Evolutionary conservation across 92 coral and sea anemone species (phyloP).

Genomic region (Phenganax subtilis): DNA sequence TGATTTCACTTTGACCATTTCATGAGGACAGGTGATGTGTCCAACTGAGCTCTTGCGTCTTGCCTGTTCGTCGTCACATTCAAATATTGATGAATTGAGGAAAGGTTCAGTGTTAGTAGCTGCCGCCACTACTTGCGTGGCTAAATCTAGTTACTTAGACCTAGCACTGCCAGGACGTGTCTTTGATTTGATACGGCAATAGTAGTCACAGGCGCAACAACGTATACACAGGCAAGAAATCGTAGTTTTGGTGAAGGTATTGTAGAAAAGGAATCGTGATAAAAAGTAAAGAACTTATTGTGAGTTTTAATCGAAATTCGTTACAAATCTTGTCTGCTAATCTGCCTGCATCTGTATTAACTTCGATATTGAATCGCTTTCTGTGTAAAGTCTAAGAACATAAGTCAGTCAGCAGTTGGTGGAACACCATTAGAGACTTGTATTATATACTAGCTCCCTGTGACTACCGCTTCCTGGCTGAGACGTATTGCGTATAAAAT

Average conservation of each 20-base stretch:
- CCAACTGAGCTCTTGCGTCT: slow-evolving; percentile 61
- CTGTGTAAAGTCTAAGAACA: neutral
- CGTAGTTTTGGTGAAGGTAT: neutral
- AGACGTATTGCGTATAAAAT: no score
- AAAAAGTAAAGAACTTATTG: neutral
- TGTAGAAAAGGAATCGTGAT: neutral
- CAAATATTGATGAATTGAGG: slow-evolving; percentile 11
- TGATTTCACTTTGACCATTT: slow-evolving; percentile 84
- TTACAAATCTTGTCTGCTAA: neutral
- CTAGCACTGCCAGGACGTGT: slow-evolving; percentile 21
- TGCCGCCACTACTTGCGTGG: slow-evolving; percentile 3
- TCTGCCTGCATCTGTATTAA: slow-evolving; percentile 31
- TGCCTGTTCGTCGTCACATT: slow-evolving; percentile 69
- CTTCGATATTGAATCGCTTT: slow-evolving; percentile 10
- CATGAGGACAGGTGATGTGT: slow-evolving; percentile 31
- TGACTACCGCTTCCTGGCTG: no score
- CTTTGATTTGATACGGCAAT: neutral
- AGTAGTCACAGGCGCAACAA: slow-evolving; percentile 14
- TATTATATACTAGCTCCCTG: no score
- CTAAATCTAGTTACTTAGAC: slow-evolving; percentile 1
- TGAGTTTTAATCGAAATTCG: neutral
- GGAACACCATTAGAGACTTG: no score
- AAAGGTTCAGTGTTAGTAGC: slow-evolving; percentile 36
- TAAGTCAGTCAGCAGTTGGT: neutral
- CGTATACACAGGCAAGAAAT: neutral